Conservation (phyloP, 2,113 vertebrate species). For the Suricata suricatta region DNA sequence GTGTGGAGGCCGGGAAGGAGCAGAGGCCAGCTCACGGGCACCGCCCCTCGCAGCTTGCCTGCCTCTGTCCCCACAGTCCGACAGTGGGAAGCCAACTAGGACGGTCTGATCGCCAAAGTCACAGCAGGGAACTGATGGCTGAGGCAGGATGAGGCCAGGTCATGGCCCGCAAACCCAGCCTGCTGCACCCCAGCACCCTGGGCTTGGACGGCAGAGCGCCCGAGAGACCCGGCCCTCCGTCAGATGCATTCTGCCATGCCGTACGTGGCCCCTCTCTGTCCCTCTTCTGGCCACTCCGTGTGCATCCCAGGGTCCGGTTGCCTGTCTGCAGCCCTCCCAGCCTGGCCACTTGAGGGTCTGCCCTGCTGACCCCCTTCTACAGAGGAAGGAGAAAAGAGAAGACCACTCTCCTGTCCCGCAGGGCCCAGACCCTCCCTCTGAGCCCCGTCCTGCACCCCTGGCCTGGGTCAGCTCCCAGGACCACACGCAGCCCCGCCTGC, state of each 20-base stretch:
- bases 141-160: neutral
- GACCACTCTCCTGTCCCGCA: fast-evolving
- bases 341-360: neutral
- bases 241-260: neutral
- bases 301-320: neutral
- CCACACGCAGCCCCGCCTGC: neutral
- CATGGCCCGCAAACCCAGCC: neutral
- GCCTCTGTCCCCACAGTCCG: neutral
- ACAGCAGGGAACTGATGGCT: neutral
- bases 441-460: neutral
- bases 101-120: neutral
- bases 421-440: neutral
- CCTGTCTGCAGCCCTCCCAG: neutral
- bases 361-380: neutral
- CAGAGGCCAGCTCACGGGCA: neutral
- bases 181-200: neutral
- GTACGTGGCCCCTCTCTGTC: fast-evolving
- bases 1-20: neutral
- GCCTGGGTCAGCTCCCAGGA: constrained; percentile 27
- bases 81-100: neutral
- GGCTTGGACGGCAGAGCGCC: neutral
- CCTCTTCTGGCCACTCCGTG: neutral
- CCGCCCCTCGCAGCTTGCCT: neutral
- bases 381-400: neutral
- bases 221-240: fast-evolving